A percentile compares a stretch with the other conserved stretches of the same genome.
Evolutionary conservation across 2,888 invertebrate genomes (phyloP).

Genomic region (Pyrrhia umbra): DNA sequence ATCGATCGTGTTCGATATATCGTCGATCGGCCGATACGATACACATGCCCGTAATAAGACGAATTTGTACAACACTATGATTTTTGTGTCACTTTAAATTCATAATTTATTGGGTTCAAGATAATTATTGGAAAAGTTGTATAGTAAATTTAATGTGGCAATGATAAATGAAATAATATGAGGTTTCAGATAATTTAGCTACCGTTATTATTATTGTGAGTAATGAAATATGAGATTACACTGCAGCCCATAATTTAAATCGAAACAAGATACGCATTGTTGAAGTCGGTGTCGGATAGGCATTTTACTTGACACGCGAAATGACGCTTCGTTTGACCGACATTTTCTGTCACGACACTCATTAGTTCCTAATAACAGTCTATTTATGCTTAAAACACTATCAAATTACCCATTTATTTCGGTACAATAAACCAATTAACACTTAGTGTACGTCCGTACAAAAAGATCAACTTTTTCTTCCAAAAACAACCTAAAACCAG

Average conservation of each 20-base stretch:
- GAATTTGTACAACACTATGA: conserved; percentile 62
- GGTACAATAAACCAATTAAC: conserved; percentile 27
- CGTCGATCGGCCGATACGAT: conserved; percentile 55
- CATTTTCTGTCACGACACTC: neutral
- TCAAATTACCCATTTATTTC: neutral
- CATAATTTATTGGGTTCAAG: conserved; percentile 48
- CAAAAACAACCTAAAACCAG: conserved; percentile 28
- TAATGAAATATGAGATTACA: conserved; percentile 1
- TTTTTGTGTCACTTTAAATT: conserved; percentile 47
- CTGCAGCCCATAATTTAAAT: neutral
- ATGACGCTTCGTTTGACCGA: neutral
- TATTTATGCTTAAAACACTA: too few species aligned
- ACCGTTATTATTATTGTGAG: neutral
- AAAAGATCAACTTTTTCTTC: neutral
- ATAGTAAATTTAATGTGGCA: conserved; percentile 12
- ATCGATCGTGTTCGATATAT: conserved; percentile 67
- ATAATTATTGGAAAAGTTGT: conserved; percentile 53
- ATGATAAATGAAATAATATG: conserved; percentile 34
- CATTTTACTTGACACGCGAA: neutral
- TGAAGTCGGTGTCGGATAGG: neutral
- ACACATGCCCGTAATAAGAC: conserved; percentile 59
- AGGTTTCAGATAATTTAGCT: conserved; percentile 5
- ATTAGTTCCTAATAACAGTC: neutral
- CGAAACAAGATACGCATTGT: neutral
- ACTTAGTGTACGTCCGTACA: neutral